Evolutionary conservation across 2,113 vertebrate genomes (phyloP).

Genomic region (Ia io): DNA sequence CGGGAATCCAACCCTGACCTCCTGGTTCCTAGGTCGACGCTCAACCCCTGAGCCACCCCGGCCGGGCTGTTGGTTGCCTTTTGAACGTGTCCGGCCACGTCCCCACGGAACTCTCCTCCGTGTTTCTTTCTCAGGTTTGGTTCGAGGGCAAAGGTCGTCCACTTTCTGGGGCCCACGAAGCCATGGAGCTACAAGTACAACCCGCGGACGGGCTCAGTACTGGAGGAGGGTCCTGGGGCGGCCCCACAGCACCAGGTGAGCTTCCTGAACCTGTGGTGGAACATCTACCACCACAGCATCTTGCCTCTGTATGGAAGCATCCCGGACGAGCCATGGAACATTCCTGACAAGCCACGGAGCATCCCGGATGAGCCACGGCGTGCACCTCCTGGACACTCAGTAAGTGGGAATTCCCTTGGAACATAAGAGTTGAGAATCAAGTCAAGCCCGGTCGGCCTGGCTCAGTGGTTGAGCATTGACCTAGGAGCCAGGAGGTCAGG

Average conservation of each 20-base stretch:
- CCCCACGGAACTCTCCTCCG: fast-evolving
- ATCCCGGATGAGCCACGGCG: neutral
- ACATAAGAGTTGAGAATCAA: neutral
- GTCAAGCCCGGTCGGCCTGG: neutral
- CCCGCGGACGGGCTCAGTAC: conserved; percentile 68
- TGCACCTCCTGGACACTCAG: conserved; percentile 40
- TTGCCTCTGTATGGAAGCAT: conserved; percentile 61
- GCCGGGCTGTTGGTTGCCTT: fast-evolving
- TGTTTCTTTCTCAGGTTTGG: conserved; percentile 84
- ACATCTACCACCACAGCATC: conserved; percentile 76
- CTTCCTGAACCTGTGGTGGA: conserved; percentile 89
- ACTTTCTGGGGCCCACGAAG: conserved; percentile 89
- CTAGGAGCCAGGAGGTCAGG: neutral
- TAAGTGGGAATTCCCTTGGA: conserved; percentile 26
- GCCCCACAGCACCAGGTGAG: conserved; percentile 60
- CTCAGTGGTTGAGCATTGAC: fast-evolving
- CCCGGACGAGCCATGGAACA: neutral
- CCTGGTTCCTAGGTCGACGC: too few species aligned
- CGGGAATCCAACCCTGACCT: too few species aligned
- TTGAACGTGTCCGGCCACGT: fast-evolving
- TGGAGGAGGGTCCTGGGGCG: conserved; percentile 40
- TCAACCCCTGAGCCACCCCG: too few species aligned
- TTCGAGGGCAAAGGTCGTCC: conserved; percentile 88
- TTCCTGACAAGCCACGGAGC: neutral
- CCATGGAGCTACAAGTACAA: conserved; percentile 86